These are phyloP conservation scores for Globodera rostochiensis DNA, from an alignment of 1,140 invertebrate genomes.

Conservation along the genomic window DNA sequence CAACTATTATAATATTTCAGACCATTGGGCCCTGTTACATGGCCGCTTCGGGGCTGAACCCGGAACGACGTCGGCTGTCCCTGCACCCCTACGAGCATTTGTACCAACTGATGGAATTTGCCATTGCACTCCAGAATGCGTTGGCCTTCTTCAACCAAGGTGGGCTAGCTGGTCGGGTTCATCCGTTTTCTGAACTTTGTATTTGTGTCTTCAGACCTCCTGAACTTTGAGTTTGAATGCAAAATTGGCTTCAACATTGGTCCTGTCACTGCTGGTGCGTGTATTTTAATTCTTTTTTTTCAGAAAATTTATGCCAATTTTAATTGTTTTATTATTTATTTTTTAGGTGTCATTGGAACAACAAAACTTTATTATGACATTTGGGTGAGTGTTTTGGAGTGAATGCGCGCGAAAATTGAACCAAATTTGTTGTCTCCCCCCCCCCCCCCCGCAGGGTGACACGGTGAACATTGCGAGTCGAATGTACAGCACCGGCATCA, in stretches of 20 bases:
- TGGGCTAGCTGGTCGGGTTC: not conserved
- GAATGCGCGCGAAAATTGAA: not conserved
- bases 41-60: slow-evolving; percentile 86
- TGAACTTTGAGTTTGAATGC: slow-evolving; percentile 65
- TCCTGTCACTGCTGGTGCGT: slow-evolving; percentile 56
- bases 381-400: not conserved
- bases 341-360: slow-evolving; percentile 80
- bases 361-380: slow-evolving; percentile 89
- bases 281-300: too few species aligned
- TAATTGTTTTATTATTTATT: not conserved
- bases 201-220: slow-evolving; percentile 41
- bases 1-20: slow-evolving; percentile 12
- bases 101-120: slow-evolving; percentile 64
- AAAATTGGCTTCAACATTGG: slow-evolving; percentile 64
- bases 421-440: slow-evolving; percentile 74
- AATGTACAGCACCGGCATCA: slow-evolving; percentile 84
- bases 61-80: slow-evolving; percentile 53
- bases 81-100: slow-evolving; percentile 64
- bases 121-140: slow-evolving; percentile 59
- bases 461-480: slow-evolving; percentile 88
- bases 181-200: not conserved
- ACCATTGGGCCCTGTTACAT: slow-evolving; percentile 96
- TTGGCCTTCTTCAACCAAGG: slow-evolving; percentile 59
- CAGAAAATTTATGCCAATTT: not conserved
- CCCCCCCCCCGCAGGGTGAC: slow-evolving; percentile 86